phyloP scores from a whole-genome alignment of 2,888 invertebrate genomes.

The Eustalomyia histrio region DNA sequence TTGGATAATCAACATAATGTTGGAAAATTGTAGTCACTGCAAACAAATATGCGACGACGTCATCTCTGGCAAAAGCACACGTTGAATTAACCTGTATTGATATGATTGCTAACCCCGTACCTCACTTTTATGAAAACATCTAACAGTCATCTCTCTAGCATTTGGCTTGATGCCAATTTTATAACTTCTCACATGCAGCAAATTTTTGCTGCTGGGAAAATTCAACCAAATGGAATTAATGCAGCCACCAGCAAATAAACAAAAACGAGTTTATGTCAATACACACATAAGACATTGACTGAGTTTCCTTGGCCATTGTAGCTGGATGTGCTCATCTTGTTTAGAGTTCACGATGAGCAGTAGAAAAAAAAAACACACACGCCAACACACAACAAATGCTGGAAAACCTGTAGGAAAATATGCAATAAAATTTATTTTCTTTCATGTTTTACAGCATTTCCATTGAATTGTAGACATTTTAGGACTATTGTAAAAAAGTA shows the following conservation, averaged over 20 bases:
- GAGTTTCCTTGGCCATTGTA: conserved; percentile 53
- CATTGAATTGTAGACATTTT: neutral
- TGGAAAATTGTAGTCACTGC: conserved; percentile 9
- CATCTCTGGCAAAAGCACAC: conserved; percentile 31
- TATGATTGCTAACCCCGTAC: conserved; percentile 38
- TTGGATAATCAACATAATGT: neutral
- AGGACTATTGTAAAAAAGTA: no score
- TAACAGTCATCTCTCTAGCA: neutral
- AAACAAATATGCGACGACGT: neutral
- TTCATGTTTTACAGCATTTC: conserved; percentile 17
- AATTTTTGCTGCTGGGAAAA: conserved; percentile 59
- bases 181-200: conserved; percentile 51
- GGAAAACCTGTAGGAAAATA: conserved; percentile 23
- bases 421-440: conserved; percentile 47
- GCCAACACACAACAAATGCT: conserved; percentile 44
- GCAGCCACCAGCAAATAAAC: neutral
- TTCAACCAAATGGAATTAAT: conserved; percentile 44
- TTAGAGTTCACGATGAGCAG: conserved; percentile 20
- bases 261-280: conserved; percentile 53
- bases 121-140: conserved; percentile 2
- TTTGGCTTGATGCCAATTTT: conserved; percentile 33
- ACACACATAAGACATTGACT: conserved; percentile 43
- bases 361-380: conserved; percentile 19
- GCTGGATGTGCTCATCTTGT: conserved; percentile 12
- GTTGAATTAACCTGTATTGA: conserved; percentile 43